Evolutionary conservation across 2,888 invertebrate species (phyloP).

Genomic region (Thymelicus sylvestris): DNA sequence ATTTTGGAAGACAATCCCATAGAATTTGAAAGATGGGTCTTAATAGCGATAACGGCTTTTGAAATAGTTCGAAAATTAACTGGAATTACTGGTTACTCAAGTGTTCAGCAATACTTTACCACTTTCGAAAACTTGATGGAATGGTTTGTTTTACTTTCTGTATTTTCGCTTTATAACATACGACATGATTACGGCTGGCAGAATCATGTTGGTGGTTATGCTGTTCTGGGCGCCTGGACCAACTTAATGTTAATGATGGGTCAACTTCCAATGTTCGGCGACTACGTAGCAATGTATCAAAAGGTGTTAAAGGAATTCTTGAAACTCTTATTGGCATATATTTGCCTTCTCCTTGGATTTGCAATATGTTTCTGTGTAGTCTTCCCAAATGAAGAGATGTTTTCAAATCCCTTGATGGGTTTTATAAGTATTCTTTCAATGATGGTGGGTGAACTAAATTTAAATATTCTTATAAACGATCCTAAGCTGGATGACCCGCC

Average conservation of each 20-base stretch:
- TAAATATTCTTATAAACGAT: conserved; percentile 90
- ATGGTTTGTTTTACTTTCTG: conserved; percentile 93
- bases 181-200: conserved; percentile 93
- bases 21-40: conserved; percentile 91
- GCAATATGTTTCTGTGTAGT: conserved; percentile 95
- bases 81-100: conserved; percentile 92
- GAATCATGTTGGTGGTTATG: conserved; percentile 94
- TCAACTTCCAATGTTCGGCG: conserved; percentile 93
- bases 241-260: conserved; percentile 96
- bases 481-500: conserved; percentile 89
- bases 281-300: conserved; percentile 96
- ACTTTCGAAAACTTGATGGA: conserved; percentile 94
- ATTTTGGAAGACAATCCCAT: conserved; percentile 90
- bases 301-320: conserved; percentile 93
- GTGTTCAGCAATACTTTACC: conserved; percentile 90
- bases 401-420: conserved; percentile 93
- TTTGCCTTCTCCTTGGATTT: conserved; percentile 92
- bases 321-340: conserved; percentile 92
- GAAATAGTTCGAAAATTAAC: conserved; percentile 92
- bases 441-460: conserved; percentile 94
- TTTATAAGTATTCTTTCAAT: conserved; percentile 93
- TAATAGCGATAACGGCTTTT: conserved; percentile 90
- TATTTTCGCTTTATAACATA: conserved; percentile 92
- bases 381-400: conserved; percentile 92
- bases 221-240: conserved; percentile 93